These are phyloP conservation scores for Galeopterus variegatus DNA, from an alignment of 2,113 vertebrate species.

Conservation along the genomic window DNA sequence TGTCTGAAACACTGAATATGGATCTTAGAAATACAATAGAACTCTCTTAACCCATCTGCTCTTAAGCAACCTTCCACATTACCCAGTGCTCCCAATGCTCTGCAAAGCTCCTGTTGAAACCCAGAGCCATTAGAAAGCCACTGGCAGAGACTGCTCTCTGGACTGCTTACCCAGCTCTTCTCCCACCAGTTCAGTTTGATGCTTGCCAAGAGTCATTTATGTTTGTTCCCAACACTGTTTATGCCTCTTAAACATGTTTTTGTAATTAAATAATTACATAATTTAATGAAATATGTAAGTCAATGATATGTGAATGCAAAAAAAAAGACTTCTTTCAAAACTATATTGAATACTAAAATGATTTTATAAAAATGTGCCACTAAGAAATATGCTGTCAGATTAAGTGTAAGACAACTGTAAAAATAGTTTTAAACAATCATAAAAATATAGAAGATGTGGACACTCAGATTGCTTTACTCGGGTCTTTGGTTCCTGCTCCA, in stretches of 20 bases:
- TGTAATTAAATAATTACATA: not conserved
- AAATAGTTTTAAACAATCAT: constrained; percentile 59
- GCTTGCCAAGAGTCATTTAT: not conserved
- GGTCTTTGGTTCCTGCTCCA: not conserved
- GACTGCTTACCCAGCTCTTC: not conserved
- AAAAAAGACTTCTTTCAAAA: constrained; percentile 33
- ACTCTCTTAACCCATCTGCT: not conserved
- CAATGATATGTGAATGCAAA: not conserved
- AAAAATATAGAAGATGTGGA: not conserved
- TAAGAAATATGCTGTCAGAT: constrained; percentile 53
- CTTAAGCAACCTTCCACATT: not conserved
- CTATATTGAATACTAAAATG: not conserved
- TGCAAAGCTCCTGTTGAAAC: not conserved
- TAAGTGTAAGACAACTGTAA: constrained; percentile 40
- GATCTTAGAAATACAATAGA: not conserved
- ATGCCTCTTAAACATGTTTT: not conserved
- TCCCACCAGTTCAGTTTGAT: not conserved
- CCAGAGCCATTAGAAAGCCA: not conserved
- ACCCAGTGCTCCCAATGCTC: not conserved
- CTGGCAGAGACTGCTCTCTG: not conserved
- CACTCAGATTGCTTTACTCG: not conserved
- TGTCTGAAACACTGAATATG: not conserved
- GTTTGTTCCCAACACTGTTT: not conserved
- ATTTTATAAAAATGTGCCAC: constrained; percentile 51
- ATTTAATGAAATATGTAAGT: constrained; percentile 36